Evolutionary conservation across 2,888 invertebrate species (phyloP).

Genomic region (Campaea margaritaria): DNA sequence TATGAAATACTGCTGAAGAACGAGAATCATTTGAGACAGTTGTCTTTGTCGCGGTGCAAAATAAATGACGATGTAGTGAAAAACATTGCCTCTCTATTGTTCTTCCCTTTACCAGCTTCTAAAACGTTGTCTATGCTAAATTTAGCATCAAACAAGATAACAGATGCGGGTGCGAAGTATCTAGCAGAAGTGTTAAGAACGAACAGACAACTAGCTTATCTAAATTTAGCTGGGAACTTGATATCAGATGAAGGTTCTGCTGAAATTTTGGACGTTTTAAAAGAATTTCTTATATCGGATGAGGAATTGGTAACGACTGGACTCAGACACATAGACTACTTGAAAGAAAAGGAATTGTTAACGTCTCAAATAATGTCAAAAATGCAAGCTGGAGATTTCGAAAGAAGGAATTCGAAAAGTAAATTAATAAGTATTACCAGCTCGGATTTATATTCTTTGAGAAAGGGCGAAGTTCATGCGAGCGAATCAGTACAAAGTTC

Average conservation of each 20-base stretch:
- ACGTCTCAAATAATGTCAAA: slow-evolving; percentile 44
- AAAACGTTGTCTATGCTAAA: slow-evolving; percentile 57
- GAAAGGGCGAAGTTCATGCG: background rate
- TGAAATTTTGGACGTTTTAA: slow-evolving; percentile 49
- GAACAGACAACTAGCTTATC: slow-evolving; percentile 59
- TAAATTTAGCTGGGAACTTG: slow-evolving; percentile 64
- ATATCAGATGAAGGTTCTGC: slow-evolving; percentile 59
- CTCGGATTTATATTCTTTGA: background rate
- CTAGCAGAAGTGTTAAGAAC: slow-evolving; percentile 56
- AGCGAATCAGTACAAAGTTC: background rate
- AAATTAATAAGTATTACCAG: slow-evolving; percentile 33
- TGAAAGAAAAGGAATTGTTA: slow-evolving; percentile 50
- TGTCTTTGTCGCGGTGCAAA: slow-evolving; percentile 62
- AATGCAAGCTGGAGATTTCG: slow-evolving; percentile 44
- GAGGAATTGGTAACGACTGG: slow-evolving; percentile 54
- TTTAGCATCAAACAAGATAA: slow-evolving; percentile 63
- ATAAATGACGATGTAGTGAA: slow-evolving; percentile 56
- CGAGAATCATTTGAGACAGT: slow-evolving; percentile 44
- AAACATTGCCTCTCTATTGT: slow-evolving; percentile 51
- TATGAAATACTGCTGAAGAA: slow-evolving; percentile 56
- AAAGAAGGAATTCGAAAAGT: slow-evolving; percentile 42
- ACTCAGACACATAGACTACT: slow-evolving; percentile 46
- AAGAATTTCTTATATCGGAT: slow-evolving; percentile 52
- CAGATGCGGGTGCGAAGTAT: slow-evolving; percentile 56
- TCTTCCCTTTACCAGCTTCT: slow-evolving; percentile 52